Conservation (phyloP, 2,797 vertebrate species). For the Todus mexicanus region DNA sequence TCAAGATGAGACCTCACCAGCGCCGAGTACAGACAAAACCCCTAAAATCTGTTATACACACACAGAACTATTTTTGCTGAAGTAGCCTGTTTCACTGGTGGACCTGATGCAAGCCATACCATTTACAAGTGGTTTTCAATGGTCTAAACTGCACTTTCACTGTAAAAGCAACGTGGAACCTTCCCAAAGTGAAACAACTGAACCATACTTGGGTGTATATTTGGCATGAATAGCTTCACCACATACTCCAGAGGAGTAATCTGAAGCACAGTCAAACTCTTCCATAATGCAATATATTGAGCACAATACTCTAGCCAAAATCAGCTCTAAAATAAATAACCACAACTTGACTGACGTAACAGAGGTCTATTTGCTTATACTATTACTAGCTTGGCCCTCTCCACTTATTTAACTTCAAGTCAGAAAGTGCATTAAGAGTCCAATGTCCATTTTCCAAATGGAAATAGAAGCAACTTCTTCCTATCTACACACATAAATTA, state of each 20-base stretch:
- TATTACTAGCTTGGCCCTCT: neutral
- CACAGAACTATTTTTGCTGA: neutral
- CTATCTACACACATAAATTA: neutral
- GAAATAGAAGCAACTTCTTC: conserved; percentile 26
- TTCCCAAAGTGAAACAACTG: neutral
- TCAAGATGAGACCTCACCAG: too few species aligned
- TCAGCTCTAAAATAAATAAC: conserved; percentile 46
- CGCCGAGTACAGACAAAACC: neutral
- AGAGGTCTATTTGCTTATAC: conserved; percentile 20
- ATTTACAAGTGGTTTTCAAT: neutral
- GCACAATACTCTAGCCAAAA: conserved; percentile 14
- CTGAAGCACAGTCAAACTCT: neutral
- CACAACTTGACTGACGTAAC: neutral
- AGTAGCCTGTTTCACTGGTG: neutral
- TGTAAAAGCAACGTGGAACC: neutral
- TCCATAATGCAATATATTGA: neutral
- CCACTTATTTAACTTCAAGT: conserved; percentile 15
- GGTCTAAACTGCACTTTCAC: neutral
- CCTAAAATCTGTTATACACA: neutral
- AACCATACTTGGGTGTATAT: neutral
- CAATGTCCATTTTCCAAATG: conserved; percentile 12
- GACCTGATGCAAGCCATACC: neutral
- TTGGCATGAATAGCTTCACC: neutral
- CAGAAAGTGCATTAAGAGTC: neutral
- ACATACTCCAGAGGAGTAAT: neutral